Conservation (phyloP, 2,113 vertebrate genomes). For the Cyanoramphus novaezelandiae region DNA sequence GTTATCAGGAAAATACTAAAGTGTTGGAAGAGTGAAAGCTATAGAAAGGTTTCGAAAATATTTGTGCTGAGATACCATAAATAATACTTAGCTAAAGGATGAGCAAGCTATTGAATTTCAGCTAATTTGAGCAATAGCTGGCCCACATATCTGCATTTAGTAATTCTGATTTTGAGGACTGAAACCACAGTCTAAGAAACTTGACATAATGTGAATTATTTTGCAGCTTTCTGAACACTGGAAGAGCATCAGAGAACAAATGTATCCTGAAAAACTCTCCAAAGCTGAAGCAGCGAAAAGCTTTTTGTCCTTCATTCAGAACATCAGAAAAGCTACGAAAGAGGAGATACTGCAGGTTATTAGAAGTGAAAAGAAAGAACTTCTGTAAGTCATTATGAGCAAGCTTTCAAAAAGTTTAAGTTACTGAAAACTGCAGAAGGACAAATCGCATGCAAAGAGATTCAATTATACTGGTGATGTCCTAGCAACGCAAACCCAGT, state of each 20-base stretch:
- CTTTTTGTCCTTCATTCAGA: slow-evolving; percentile 90
- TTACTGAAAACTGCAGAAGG: background rate
- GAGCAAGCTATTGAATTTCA: background rate
- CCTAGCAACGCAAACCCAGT: background rate
- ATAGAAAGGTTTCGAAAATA: background rate
- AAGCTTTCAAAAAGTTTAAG: background rate
- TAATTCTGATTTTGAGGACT: background rate
- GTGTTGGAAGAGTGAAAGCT: background rate
- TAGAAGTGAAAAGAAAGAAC: slow-evolving; percentile 81
- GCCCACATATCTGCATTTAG: background rate
- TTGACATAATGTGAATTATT: background rate
- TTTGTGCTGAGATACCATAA: background rate
- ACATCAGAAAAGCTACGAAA: slow-evolving; percentile 84
- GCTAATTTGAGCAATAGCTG: background rate
- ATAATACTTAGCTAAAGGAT: background rate
- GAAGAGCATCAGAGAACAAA: slow-evolving; percentile 76
- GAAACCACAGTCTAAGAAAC: background rate
- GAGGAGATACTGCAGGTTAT: slow-evolving; percentile 89
- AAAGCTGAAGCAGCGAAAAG: slow-evolving; percentile 81
- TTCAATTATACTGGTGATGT: background rate
- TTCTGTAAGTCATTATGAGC: slow-evolving; percentile 81
- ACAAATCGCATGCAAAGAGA: background rate
- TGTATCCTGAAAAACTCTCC: slow-evolving; percentile 87
- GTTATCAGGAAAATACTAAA: background rate
- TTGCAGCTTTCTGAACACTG: slow-evolving; percentile 87